phyloP scores from a whole-genome alignment of 1,140 invertebrate species.

The Drosophila varians region DNA sequence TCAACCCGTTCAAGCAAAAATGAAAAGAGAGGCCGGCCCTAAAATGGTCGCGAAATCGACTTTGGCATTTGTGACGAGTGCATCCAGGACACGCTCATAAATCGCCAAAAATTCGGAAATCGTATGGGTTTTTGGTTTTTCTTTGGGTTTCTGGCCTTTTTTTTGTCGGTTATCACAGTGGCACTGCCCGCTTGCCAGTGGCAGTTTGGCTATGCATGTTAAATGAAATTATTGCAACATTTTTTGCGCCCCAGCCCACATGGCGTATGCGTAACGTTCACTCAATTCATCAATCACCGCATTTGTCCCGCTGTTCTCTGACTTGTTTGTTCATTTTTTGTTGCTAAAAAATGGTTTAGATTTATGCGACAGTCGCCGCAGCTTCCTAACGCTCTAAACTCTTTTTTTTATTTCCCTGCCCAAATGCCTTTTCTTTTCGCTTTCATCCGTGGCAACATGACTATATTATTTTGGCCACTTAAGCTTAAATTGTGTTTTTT shows the following conservation, averaged over 20 bases:
- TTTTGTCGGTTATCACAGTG: slow-evolving; percentile 18
- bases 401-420: slow-evolving; percentile 4
- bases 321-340: slow-evolving; percentile 43
- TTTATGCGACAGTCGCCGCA: slow-evolving; percentile 55
- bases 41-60: slow-evolving; percentile 48
- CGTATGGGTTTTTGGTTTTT: slow-evolving; percentile 16
- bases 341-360: slow-evolving; percentile 54
- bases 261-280: slow-evolving; percentile 65
- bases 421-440: slow-evolving; percentile 19
- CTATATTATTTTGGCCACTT: slow-evolving; percentile 48
- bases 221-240: slow-evolving; percentile 76
- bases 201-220: slow-evolving; percentile 68
- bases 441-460: slow-evolving; percentile 3
- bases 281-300: slow-evolving; percentile 71
- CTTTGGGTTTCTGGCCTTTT: not conserved
- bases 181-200: slow-evolving; percentile 21
- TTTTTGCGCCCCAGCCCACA: slow-evolving; percentile 35
- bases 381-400: not conserved
- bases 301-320: slow-evolving; percentile 34
- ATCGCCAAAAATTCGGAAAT: slow-evolving; percentile 53
- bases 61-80: slow-evolving; percentile 69
- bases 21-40: slow-evolving; percentile 29
- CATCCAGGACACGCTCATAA: slow-evolving; percentile 70
- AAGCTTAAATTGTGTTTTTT: slow-evolving; percentile 42
- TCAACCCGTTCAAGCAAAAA: slow-evolving; percentile 23